These are phyloP conservation scores for Heliconius charithonia DNA, from an alignment of 2,888 invertebrate genomes.

Conservation along the genomic window DNA sequence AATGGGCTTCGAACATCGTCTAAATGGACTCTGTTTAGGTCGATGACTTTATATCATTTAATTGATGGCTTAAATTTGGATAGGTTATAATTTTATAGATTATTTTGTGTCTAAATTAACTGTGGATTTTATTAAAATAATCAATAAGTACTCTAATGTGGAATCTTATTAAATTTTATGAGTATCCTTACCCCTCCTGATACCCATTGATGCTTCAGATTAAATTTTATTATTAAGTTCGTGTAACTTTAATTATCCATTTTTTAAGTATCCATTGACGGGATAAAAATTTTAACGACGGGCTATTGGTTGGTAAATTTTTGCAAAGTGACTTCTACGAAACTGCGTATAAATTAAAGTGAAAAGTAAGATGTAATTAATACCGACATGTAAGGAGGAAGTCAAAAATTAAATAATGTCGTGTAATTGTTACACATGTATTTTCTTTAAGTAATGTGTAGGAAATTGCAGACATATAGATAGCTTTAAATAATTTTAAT, in stretches of 20 bases:
- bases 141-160: constrained; percentile 35
- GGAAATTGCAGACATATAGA: constrained; percentile 29
- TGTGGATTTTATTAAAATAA: constrained; percentile 46
- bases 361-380: constrained; percentile 29
- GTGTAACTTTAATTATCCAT: constrained; percentile 4
- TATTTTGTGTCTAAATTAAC: constrained; percentile 45
- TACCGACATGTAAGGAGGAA: constrained; percentile 30
- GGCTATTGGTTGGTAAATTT: constrained; percentile 3
- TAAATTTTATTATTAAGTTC: constrained; percentile 9
- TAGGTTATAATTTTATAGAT: constrained; percentile 47
- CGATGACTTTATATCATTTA: constrained; percentile 59
- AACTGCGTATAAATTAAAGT: constrained; percentile 11
- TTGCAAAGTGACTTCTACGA: constrained; percentile 16
- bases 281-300: constrained; percentile 2
- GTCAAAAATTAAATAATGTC: constrained; percentile 34
- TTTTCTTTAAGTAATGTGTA: constrained; percentile 14
- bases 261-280: neutral
- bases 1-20: constrained; percentile 68
- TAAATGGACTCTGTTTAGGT: constrained; percentile 63
- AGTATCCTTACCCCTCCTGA: neutral
- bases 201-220: constrained; percentile 2
- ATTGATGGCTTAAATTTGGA: constrained; percentile 49
- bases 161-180: neutral
- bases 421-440: constrained; percentile 30
- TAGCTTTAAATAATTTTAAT: constrained; percentile 28